phyloP scores from a whole-genome alignment of 2,797 vertebrate genomes.

The Dryobates pubescens region DNA sequence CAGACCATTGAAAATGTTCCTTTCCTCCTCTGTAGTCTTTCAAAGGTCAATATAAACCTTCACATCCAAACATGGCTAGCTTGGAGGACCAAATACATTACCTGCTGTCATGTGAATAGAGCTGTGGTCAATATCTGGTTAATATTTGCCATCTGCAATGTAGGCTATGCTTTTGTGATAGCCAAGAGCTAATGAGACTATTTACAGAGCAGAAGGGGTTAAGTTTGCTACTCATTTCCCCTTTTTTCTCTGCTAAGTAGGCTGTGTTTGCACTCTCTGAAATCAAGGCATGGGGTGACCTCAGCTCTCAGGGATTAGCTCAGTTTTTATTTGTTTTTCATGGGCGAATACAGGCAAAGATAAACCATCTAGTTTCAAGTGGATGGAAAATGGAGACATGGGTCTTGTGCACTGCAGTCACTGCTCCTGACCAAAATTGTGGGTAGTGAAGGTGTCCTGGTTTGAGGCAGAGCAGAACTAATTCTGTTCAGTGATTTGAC shows the following conservation, averaged over 20 bases:
- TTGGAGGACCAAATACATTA: background rate
- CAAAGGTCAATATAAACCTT: slow-evolving; percentile 45
- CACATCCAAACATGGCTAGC: slow-evolving; percentile 5
- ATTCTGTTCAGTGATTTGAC: too few species aligned
- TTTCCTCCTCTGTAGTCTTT: slow-evolving; percentile 25
- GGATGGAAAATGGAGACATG: slow-evolving; percentile 17
- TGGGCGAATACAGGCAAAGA: slow-evolving; percentile 43
- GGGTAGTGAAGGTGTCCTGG: background rate
- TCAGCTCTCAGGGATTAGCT: slow-evolving; percentile 35
- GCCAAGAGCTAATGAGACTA: slow-evolving; percentile 53
- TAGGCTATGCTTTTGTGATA: slow-evolving; percentile 23
- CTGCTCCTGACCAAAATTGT: background rate
- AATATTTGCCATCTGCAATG: slow-evolving; percentile 62
- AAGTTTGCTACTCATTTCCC: background rate
- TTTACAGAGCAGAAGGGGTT: slow-evolving; percentile 54
- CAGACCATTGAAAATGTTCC: background rate
- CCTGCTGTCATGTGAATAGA: slow-evolving; percentile 30
- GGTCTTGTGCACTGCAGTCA: background rate
- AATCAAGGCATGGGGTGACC: slow-evolving; percentile 39
- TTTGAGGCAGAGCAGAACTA: too few species aligned
- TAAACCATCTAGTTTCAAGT: slow-evolving; percentile 39
- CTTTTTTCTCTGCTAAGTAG: slow-evolving; percentile 32
- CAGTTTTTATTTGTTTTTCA: slow-evolving; percentile 46
- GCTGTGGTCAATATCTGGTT: slow-evolving; percentile 57
- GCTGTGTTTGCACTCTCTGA: slow-evolving; percentile 18